These are phyloP conservation scores for Paraescarpia echinospica DNA, from an alignment of 1,140 invertebrate species.

Conservation along the genomic window DNA sequence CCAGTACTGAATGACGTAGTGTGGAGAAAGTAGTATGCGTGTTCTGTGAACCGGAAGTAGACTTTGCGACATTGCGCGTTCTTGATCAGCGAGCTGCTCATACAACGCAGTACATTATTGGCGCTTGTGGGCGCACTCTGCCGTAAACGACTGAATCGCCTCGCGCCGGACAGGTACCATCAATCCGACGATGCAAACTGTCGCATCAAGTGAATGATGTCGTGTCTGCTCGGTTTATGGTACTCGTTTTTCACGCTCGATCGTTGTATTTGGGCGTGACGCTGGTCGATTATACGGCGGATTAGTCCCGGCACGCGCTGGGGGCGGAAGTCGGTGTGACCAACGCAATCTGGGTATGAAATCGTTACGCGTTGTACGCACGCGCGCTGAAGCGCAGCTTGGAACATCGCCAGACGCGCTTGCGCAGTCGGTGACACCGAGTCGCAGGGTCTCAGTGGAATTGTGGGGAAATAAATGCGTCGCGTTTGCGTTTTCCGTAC, in stretches of 20 bases:
- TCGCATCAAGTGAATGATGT: neutral
- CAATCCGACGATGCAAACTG: neutral
- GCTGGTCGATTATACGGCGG: neutral
- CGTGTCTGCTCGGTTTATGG: neutral
- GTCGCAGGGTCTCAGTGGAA: neutral
- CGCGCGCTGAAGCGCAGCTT: neutral
- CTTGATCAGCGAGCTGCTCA: neutral
- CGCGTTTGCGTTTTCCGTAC: neutral
- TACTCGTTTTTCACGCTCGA: neutral
- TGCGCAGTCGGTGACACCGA: neutral
- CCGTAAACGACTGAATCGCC: neutral
- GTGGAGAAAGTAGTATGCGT: too few relatives aligned
- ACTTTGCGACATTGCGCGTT: neutral
- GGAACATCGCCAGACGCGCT: neutral
- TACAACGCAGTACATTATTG: neutral
- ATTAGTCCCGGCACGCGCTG: neutral
- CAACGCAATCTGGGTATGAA: conserved; percentile 4
- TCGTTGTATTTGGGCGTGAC: neutral
- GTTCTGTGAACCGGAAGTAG: neutral
- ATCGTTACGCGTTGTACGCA: neutral
- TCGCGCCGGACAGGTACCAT: neutral
- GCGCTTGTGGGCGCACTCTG: neutral
- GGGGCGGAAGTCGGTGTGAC: neutral
- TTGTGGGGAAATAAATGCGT: neutral
- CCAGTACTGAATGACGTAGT: neutral